These are phyloP conservation scores for Sturnira hondurensis DNA, from an alignment of 2,113 vertebrate genomes.

Conservation along the genomic window DNA sequence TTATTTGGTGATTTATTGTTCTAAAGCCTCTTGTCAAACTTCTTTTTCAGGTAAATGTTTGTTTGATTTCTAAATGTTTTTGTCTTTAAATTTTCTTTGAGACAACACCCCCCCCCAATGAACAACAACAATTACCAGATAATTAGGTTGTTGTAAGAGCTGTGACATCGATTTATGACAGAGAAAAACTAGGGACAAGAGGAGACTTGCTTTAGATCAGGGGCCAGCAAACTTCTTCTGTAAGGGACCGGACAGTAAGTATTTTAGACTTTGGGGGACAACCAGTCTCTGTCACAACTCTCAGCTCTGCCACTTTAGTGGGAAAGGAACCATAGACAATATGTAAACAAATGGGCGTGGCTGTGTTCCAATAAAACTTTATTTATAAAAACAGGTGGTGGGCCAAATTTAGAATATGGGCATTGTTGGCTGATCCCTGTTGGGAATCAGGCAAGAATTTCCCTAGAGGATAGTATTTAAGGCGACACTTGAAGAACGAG, in stretches of 20 bases:
- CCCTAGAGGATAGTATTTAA: not conserved
- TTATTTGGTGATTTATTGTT: not conserved
- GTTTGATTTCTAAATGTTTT: not conserved
- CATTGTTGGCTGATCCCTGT: not conserved
- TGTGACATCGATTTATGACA: not conserved
- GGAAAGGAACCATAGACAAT: not conserved
- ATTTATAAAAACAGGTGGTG: not conserved
- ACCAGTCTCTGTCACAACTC: not conserved
- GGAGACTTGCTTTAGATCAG: not conserved
- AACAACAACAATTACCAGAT: not conserved
- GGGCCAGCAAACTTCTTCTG: not conserved
- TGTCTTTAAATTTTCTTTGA: not conserved
- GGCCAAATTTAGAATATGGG: not conserved
- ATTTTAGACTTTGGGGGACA: not conserved
- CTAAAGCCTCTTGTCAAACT: not conserved
- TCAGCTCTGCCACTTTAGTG: not conserved
- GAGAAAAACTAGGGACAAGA: not conserved
- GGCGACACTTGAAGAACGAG: not conserved
- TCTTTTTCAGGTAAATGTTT: not conserved
- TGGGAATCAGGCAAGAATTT: not conserved
- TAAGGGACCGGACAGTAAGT: not conserved
- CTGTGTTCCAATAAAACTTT: slow-evolving; percentile 14
- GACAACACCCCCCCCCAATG: not conserved
- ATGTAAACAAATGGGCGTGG: not conserved
- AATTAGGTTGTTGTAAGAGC: not conserved